Conservation (phyloP, 2,113 vertebrate species). For the Planiliza haematocheilus region DNA sequence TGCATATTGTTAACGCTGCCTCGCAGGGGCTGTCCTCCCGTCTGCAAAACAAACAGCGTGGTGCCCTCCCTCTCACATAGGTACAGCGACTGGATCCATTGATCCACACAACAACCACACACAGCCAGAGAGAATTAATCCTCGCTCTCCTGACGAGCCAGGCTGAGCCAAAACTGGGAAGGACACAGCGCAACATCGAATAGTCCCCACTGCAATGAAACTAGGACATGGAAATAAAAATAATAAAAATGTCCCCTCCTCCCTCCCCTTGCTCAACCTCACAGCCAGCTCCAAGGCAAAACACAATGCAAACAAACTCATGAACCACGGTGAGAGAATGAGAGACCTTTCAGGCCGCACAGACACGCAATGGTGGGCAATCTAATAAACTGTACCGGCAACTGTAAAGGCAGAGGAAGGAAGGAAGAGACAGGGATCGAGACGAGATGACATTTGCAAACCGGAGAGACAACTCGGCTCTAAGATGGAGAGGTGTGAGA, state of each 20-base stretch:
- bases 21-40: slow-evolving; percentile 42
- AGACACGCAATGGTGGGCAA: slow-evolving; percentile 44
- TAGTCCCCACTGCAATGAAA: slow-evolving; percentile 51
- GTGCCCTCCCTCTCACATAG: slow-evolving; percentile 60
- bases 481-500: slow-evolving; percentile 37
- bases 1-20: slow-evolving; percentile 39
- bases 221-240: slow-evolving; percentile 21
- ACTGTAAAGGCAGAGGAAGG: slow-evolving; percentile 5
- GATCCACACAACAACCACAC: slow-evolving; percentile 57
- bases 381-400: slow-evolving; percentile 8
- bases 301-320: slow-evolving; percentile 49
- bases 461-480: slow-evolving; percentile 9
- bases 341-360: not conserved
- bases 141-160: slow-evolving; percentile 39
- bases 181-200: slow-evolving; percentile 36
- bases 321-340: slow-evolving; percentile 13
- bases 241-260: slow-evolving; percentile 11
- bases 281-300: slow-evolving; percentile 48
- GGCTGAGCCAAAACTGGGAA: slow-evolving; percentile 29
- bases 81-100: slow-evolving; percentile 55
- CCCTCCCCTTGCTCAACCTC: slow-evolving; percentile 35
- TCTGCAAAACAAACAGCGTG: slow-evolving; percentile 69
- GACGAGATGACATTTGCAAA: slow-evolving; percentile 32
- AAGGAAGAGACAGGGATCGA: not conserved
- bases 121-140: slow-evolving; percentile 52